These are phyloP conservation scores for Chrysogorgia sp. DNA, from an alignment of 92 coral and sea anemone genomes.

Conservation along the genomic window DNA sequence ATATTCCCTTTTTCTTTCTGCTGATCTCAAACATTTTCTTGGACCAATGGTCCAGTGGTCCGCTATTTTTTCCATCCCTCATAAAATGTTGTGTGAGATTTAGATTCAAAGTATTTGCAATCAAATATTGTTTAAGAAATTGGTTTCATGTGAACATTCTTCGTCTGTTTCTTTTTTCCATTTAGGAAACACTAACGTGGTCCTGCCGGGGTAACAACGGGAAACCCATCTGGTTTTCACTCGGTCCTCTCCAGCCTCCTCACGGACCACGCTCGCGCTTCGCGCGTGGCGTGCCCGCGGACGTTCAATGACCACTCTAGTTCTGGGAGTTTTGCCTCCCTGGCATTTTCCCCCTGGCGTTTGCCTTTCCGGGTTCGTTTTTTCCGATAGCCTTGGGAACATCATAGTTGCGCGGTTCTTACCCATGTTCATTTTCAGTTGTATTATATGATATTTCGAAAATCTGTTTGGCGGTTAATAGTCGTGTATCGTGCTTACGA, in stretches of 20 bases:
- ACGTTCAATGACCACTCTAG: conserved; percentile 22
- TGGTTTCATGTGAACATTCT: conserved; percentile 19
- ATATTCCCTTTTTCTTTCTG: no score
- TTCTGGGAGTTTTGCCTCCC: conserved; percentile 42
- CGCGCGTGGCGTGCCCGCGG: conserved; percentile 10
- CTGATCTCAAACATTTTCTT: no score
- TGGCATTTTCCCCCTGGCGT: conserved; percentile 18
- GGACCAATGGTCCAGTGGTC: no score
- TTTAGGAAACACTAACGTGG: conserved; percentile 57
- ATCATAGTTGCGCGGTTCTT: conserved; percentile 1
- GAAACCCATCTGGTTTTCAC: conserved; percentile 3
- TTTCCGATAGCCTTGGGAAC: conserved; percentile 9
- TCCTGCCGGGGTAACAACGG: conserved; percentile 7
- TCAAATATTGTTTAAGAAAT: no score
- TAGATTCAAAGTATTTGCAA: conserved; percentile 31
- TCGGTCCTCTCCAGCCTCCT: conserved; percentile 34
- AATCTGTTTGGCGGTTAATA: not conserved
- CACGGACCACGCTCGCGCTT: conserved; percentile 13
- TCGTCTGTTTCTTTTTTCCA: not conserved
- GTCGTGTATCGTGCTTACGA: not conserved
- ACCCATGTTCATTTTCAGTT: not conserved
- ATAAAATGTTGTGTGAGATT: no score
- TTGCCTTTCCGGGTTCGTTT: conserved; percentile 7
- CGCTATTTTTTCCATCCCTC: no score
- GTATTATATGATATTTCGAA: conserved; percentile 4